phyloP scores from a whole-genome alignment of 2,888 invertebrate species.

The Lasius fuliginosus region DNA sequence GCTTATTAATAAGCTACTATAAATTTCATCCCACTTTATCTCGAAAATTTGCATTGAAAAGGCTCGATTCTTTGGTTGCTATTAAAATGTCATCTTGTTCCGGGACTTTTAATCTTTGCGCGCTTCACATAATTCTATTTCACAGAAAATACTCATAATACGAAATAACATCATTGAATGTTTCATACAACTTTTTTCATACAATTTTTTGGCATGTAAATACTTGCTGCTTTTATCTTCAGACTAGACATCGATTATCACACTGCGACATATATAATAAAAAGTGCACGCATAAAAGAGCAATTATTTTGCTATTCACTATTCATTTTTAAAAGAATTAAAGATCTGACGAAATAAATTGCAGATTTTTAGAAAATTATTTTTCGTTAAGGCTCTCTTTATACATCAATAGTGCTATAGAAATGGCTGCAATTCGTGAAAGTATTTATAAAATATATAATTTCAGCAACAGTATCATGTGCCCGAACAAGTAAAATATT shows the following conservation, averaged over 20 bases:
- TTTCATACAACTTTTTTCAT: background rate
- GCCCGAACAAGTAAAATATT: background rate
- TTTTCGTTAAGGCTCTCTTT: background rate
- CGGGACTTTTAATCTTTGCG: background rate
- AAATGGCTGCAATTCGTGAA: background rate
- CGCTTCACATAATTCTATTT: background rate
- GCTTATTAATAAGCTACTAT: background rate
- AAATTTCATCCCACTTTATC: background rate
- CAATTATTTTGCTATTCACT: background rate
- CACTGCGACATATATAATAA: background rate
- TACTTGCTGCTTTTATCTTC: background rate
- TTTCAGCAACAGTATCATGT: background rate
- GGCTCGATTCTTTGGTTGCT: background rate
- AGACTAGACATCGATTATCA: background rate
- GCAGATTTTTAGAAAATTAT: background rate
- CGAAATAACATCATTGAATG: background rate
- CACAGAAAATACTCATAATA: background rate
- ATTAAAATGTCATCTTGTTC: background rate
- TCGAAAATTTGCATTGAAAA: background rate
- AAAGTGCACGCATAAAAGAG: background rate
- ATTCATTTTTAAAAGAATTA: background rate
- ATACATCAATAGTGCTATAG: background rate
- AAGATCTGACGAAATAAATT: background rate
- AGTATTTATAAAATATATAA: background rate
- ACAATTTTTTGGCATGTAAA: background rate